Evolutionary conservation across 1,140 invertebrate species (phyloP).

Genomic region (Macrocentrus cingulum): DNA sequence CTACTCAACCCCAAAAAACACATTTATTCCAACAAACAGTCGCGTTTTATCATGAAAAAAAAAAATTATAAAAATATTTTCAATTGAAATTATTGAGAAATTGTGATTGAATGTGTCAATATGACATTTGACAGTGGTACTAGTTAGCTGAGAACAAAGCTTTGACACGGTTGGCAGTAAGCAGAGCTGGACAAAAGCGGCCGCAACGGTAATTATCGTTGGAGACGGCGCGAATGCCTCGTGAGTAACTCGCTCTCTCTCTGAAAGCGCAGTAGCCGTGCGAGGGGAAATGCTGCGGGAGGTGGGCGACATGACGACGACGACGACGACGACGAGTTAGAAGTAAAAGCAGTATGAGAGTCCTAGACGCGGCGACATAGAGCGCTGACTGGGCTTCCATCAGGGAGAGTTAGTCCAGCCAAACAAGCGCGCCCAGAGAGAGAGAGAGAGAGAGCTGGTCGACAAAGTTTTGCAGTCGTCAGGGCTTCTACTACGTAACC

Average conservation of each 20-base stretch:
- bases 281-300: too few species aligned
- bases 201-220: constrained; percentile 11
- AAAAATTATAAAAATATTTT: too few species aligned
- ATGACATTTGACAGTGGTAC: neutral
- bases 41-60: too few species aligned
- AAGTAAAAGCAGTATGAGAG: constrained; percentile 9
- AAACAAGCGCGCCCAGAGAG: constrained; percentile 3
- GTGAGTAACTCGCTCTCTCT: too few species aligned
- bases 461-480: constrained; percentile 14
- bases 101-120: too few species aligned
- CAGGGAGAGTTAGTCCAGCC: constrained; percentile 16
- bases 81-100: too few species aligned
- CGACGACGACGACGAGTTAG: neutral
- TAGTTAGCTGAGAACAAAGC: constrained; percentile 12
- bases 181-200: constrained; percentile 12
- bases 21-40: too few species aligned
- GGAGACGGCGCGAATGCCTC: neutral
- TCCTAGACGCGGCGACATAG: constrained; percentile 6
- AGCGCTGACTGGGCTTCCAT: constrained; percentile 16
- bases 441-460: too few species aligned
- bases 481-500: constrained; percentile 7
- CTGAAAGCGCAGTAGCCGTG: too few species aligned
- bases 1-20: constrained; percentile 30
- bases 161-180: neutral
- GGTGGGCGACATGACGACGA: neutral